phyloP scores from a whole-genome alignment of 1,140 invertebrate genomes.

The Heliconius hermathena region DNA sequence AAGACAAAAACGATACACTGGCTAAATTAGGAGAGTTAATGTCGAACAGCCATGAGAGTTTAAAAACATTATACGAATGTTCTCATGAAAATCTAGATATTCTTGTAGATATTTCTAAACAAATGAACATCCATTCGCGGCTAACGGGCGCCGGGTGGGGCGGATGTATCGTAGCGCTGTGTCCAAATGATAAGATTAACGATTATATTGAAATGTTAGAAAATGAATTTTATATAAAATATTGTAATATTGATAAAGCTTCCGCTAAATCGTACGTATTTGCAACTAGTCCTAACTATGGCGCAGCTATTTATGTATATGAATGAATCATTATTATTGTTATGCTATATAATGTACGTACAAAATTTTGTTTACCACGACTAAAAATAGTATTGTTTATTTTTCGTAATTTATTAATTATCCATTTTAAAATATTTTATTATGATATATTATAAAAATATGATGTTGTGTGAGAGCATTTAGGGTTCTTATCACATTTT shows the following conservation, averaged over 20 bases:
- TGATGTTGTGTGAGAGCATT: too few relatives aligned
- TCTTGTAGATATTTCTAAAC: slow-evolving; percentile 89
- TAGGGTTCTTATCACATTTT: too few relatives aligned
- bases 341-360: background rate
- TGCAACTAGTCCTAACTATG: slow-evolving; percentile 82
- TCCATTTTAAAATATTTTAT: too few relatives aligned
- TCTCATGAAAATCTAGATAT: slow-evolving; percentile 94
- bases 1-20: slow-evolving; percentile 66
- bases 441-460: too few relatives aligned
- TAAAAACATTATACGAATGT: slow-evolving; percentile 95
- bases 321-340: slow-evolving; percentile 15
- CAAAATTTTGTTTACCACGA: background rate
- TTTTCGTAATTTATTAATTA: too few relatives aligned
- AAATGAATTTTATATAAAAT: slow-evolving; percentile 86
- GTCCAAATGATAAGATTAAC: slow-evolving; percentile 84
- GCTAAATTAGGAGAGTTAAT: slow-evolving; percentile 91
- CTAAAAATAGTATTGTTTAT: too few relatives aligned
- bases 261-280: slow-evolving; percentile 81
- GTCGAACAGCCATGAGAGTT: slow-evolving; percentile 93
- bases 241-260: slow-evolving; percentile 69
- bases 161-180: slow-evolving; percentile 95
- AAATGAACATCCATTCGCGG: slow-evolving; percentile 90
- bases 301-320: slow-evolving; percentile 76
- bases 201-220: slow-evolving; percentile 88
- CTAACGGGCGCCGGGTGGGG: slow-evolving; percentile 99